Conservation (phyloP, 1,140 invertebrate genomes). For the Bombus haemorrhoidalis region DNA sequence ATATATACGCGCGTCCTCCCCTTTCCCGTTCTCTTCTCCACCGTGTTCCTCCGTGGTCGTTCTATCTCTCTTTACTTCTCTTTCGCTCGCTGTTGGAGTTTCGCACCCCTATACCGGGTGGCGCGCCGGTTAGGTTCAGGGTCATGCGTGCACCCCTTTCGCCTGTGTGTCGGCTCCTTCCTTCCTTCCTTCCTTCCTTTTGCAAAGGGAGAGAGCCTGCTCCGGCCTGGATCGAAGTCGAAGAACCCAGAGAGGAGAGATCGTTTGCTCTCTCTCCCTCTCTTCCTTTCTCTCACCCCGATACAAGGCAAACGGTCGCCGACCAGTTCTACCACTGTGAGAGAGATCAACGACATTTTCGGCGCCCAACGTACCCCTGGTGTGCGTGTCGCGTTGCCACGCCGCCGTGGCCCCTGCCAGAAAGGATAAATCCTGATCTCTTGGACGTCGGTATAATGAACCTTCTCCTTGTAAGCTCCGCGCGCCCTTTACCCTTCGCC, state of each 20-base stretch:
- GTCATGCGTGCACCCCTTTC: conserved; percentile 77
- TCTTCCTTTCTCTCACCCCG: conserved; percentile 25
- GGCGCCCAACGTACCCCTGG: conserved; percentile 16
- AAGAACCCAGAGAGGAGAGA: conserved; percentile 62
- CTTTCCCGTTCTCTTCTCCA: conserved; percentile 48
- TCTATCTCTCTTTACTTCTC: conserved; percentile 47
- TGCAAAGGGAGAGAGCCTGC: conserved; percentile 45
- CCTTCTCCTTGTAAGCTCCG: neutral
- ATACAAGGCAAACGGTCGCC: conserved; percentile 59
- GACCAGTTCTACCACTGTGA: conserved; percentile 58
- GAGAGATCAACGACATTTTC: conserved; percentile 66
- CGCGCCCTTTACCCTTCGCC: too few species aligned
- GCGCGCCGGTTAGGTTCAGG: conserved; percentile 78
- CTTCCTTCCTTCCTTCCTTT: conserved; percentile 40
- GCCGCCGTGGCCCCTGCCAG: too few species aligned
- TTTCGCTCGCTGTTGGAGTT: conserved; percentile 54
- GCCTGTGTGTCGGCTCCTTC: conserved; percentile 42
- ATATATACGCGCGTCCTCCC: conserved; percentile 56
- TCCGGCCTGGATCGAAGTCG: conserved; percentile 66
- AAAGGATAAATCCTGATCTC: conserved; percentile 45
- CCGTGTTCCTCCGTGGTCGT: conserved; percentile 49
- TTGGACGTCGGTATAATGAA: conserved; percentile 25
- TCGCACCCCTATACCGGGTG: conserved; percentile 76
- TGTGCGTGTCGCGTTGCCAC: neutral
- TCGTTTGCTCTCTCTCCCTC: conserved; percentile 15